Conservation (phyloP, 2,113 vertebrate genomes). For the Clarias macrocephalus region DNA sequence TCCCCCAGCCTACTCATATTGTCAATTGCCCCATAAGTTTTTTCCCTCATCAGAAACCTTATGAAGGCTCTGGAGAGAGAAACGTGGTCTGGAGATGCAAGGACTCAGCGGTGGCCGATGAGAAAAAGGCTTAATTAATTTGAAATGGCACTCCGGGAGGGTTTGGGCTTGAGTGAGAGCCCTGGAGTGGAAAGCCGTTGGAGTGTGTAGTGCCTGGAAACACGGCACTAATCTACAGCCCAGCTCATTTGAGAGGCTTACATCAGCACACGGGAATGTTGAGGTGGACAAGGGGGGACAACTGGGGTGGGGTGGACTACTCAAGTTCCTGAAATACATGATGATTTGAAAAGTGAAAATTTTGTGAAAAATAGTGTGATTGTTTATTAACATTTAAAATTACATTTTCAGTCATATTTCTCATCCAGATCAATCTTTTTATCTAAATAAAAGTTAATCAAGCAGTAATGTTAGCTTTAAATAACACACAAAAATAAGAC, state of each 20-base stretch:
- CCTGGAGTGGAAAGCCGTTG: slow-evolving; percentile 92
- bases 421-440: background rate
- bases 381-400: background rate
- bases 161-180: slow-evolving; percentile 82
- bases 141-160: slow-evolving; percentile 93
- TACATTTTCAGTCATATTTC: background rate
- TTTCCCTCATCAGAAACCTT: slow-evolving; percentile 18
- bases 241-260: slow-evolving; percentile 89
- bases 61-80: slow-evolving; percentile 50
- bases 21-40: slow-evolving; percentile 17
- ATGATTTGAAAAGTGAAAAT: background rate
- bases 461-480: background rate
- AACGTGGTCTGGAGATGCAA: slow-evolving; percentile 60
- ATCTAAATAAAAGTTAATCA: background rate
- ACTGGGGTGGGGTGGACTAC: slow-evolving; percentile 33
- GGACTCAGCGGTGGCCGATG: slow-evolving; percentile 75
- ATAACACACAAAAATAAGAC: background rate
- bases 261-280: slow-evolving; percentile 87
- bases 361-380: too few relatives aligned
- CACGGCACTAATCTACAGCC: slow-evolving; percentile 80
- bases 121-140: slow-evolving; percentile 95
- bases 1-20: background rate
- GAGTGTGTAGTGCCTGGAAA: slow-evolving; percentile 88
- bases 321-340: slow-evolving; percentile 36
- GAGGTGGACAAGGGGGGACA: slow-evolving; percentile 71